phyloP scores from a whole-genome alignment of 2,797 vertebrate species.

The Syngnathus rostellatus region DNA sequence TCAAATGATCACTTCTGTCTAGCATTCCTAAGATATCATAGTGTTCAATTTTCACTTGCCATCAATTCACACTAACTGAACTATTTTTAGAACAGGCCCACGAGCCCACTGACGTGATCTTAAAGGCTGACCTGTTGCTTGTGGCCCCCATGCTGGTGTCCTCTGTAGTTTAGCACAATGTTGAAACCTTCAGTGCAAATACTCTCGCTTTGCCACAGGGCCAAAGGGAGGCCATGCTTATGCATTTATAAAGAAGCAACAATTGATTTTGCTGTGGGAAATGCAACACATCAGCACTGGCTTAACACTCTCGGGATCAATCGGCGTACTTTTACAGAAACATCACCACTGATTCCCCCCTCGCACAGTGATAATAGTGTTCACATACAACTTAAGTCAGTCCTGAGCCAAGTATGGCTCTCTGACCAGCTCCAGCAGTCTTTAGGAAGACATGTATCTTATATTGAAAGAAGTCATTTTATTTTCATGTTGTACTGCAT shows the following conservation, averaged over 20 bases:
- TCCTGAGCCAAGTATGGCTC: neutral
- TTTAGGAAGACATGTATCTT: neutral
- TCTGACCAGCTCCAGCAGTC: neutral
- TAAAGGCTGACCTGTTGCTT: no score
- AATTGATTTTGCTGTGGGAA: slow-evolving; percentile 45
- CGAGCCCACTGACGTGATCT: no score
- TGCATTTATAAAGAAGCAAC: slow-evolving; percentile 37
- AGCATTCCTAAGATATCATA: no score
- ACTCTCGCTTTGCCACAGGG: slow-evolving; percentile 2
- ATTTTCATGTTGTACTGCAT: no score
- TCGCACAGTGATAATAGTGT: slow-evolving; percentile 1
- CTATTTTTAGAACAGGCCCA: no score
- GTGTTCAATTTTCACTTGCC: no score
- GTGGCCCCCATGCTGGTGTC: no score
- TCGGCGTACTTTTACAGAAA: slow-evolving; percentile 31
- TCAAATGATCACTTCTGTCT: no score
- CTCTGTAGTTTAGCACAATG: neutral
- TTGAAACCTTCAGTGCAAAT: slow-evolving; percentile 3
- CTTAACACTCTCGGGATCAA: slow-evolving; percentile 39
- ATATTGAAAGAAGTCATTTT: no score
- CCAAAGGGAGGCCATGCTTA: slow-evolving; percentile 22
- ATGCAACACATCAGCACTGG: slow-evolving; percentile 42
- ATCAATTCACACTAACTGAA: no score
- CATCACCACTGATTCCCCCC: neutral
- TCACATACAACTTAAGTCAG: neutral